phyloP scores from a whole-genome alignment of 2,797 vertebrate genomes.

The Gadopsis marmoratus region DNA sequence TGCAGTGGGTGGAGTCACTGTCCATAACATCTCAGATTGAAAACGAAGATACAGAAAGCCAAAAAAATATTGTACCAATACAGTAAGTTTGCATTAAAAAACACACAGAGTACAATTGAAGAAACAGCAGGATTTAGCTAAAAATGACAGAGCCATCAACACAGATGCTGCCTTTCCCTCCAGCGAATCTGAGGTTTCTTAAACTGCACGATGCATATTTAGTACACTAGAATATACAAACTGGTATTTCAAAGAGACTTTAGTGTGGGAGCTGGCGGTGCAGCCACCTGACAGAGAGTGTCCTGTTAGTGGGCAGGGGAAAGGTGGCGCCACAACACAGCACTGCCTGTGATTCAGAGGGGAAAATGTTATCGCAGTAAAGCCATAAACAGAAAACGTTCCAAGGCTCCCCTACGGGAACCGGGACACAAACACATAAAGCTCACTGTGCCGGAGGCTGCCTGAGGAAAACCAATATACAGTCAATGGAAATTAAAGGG shows the following conservation, averaged over 20 bases:
- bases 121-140: constrained; percentile 18
- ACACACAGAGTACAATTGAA: constrained; percentile 21
- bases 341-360: constrained; percentile 80
- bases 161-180: constrained; percentile 45
- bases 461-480: constrained; percentile 50
- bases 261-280: constrained; percentile 71
- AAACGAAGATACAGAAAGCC: not conserved
- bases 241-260: constrained; percentile 79
- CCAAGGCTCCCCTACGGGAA: constrained; percentile 69
- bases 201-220: constrained; percentile 69
- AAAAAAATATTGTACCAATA: not conserved
- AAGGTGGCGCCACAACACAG: constrained; percentile 76
- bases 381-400: constrained; percentile 78
- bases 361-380: constrained; percentile 82
- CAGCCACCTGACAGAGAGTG: constrained; percentile 74
- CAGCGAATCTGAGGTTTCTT: constrained; percentile 60
- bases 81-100: constrained; percentile 5
- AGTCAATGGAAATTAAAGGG: constrained; percentile 50
- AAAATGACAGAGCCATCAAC: constrained; percentile 32
- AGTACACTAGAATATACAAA: constrained; percentile 72
- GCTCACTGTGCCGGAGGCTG: constrained; percentile 58
- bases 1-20: not conserved
- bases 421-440: constrained; percentile 76
- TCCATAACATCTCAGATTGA: not conserved
- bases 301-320: constrained; percentile 73